Evolutionary conservation across 1,140 invertebrate genomes (phyloP).

Genomic region (Wiebesia pumilae): DNA sequence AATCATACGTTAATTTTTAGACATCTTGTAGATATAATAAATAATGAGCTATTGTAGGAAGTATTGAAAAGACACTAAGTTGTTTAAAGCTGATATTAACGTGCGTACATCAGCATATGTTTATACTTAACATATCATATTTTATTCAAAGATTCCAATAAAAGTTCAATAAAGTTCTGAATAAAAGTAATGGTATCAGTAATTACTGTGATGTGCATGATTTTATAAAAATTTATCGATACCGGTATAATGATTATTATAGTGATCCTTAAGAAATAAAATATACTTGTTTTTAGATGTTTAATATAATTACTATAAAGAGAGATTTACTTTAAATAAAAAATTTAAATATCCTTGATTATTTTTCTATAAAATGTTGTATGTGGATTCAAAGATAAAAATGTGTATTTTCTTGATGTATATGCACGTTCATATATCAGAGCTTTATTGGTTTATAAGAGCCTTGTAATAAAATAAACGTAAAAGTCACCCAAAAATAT

Average conservation of each 20-base stretch:
- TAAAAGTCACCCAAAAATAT: neutral
- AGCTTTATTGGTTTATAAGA: slow-evolving; percentile 20
- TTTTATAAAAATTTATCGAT: neutral
- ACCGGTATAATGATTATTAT: neutral
- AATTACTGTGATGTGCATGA: neutral
- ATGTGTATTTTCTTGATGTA: neutral
- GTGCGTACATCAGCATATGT: slow-evolving; percentile 45
- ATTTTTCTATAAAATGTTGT: neutral
- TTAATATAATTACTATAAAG: slow-evolving; percentile 19
- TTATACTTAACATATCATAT: slow-evolving; percentile 31
- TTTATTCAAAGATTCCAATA: slow-evolving; percentile 29
- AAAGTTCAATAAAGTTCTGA: slow-evolving; percentile 19
- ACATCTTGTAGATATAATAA: slow-evolving; percentile 56
- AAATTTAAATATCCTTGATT: slow-evolving; percentile 1
- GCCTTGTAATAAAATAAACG: neutral
- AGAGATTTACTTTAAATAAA: slow-evolving; percentile 3
- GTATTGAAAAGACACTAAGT: slow-evolving; percentile 25
- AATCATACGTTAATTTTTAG: slow-evolving; percentile 53
- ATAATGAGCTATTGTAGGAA: slow-evolving; percentile 51
- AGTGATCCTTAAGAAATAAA: slow-evolving; percentile 1
- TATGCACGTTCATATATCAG: neutral
- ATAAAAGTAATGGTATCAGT: neutral
- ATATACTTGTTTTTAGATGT: neutral
- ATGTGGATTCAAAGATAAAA: neutral
- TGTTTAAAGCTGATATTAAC: slow-evolving; percentile 39